These are phyloP conservation scores for Myanophis thanlyinensis DNA, from an alignment of 2,113 vertebrate species.

Conservation along the genomic window DNA sequence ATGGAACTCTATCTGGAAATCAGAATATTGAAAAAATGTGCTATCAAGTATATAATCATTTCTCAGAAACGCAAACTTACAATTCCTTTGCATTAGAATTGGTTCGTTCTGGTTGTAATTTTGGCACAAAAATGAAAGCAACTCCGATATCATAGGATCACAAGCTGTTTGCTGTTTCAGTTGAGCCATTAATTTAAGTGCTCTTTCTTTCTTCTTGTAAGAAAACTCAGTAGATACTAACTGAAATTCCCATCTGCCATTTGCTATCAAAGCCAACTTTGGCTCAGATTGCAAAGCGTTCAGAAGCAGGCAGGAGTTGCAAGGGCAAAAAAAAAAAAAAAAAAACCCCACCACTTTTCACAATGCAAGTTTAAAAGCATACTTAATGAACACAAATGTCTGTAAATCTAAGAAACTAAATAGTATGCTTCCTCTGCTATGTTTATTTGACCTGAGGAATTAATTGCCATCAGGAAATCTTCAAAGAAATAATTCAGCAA, in stretches of 20 bases:
- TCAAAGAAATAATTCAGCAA: constrained; percentile 31
- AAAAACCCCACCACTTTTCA: neutral
- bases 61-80: neutral
- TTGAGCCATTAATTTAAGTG: neutral
- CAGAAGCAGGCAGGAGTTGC: constrained; percentile 10
- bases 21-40: neutral
- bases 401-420: constrained; percentile 3
- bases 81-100: neutral
- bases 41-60: neutral
- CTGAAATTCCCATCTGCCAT: constrained; percentile 29
- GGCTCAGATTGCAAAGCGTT: constrained; percentile 32
- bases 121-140: neutral
- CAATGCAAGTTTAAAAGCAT: neutral
- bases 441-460: constrained; percentile 27
- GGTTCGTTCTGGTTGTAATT: neutral
- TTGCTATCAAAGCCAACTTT: constrained; percentile 5
- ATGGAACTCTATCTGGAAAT: neutral
- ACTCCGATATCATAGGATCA: constrained; percentile 22
- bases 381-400: constrained; percentile 14
- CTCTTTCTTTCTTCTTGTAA: constrained; percentile 21
- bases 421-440: constrained; percentile 14
- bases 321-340: constrained; percentile 1
- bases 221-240: neutral
- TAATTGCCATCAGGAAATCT: constrained; percentile 32
- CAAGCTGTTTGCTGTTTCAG: constrained; percentile 22